Conservation (phyloP, 2,113 vertebrate species). For the Apus apus region DNA sequence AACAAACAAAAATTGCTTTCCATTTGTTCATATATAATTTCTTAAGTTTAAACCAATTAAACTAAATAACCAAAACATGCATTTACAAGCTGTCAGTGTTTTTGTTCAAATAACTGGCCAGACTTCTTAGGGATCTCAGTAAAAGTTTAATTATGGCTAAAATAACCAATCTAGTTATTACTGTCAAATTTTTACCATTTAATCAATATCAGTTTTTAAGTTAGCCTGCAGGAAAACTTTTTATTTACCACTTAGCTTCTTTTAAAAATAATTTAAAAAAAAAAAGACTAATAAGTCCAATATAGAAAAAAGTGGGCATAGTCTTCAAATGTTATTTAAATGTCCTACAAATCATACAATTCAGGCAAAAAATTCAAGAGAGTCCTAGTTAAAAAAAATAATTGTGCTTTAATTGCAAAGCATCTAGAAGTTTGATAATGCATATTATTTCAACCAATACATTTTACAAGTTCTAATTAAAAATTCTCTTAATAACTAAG, state of each 20-base stretch:
- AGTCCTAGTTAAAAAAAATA: not conserved
- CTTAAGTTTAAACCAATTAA: slow-evolving; percentile 60
- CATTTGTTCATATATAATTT: slow-evolving; percentile 48
- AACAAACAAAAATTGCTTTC: slow-evolving; percentile 38
- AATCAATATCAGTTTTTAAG: not conserved
- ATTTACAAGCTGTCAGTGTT: slow-evolving; percentile 27
- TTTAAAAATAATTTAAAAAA: too few relatives aligned
- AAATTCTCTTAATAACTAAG: not conserved
- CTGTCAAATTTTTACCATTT: slow-evolving; percentile 26
- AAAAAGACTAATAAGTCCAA: not conserved
- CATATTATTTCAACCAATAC: slow-evolving; percentile 7
- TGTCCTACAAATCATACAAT: not conserved
- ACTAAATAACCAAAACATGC: slow-evolving; percentile 44
- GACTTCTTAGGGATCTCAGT: slow-evolving; percentile 39
- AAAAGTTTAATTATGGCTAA: slow-evolving; percentile 44
- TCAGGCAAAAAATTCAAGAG: not conserved
- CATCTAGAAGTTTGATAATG: slow-evolving; percentile 8
- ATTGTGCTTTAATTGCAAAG: not conserved
- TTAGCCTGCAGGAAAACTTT: not conserved
- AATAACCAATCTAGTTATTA: slow-evolving; percentile 32
- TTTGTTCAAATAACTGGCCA: slow-evolving; percentile 38
- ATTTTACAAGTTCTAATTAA: slow-evolving; percentile 33
- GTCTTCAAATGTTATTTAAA: not conserved
- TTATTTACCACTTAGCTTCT: not conserved
- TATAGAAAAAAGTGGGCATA: not conserved